These are phyloP conservation scores for Tortricodes alternella DNA, from an alignment of 2,888 invertebrate species.

Conservation along the genomic window DNA sequence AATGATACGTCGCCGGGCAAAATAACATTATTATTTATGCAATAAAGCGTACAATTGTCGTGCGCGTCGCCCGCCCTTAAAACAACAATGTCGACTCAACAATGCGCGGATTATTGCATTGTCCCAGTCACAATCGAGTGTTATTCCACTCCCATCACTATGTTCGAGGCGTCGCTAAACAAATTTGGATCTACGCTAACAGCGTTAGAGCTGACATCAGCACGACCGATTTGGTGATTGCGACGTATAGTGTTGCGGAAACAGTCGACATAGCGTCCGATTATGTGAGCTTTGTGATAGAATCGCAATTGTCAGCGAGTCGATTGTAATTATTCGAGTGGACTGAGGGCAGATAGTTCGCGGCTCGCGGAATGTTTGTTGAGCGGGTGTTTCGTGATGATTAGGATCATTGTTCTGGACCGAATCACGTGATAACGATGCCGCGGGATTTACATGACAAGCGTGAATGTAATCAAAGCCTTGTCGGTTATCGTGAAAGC, in stretches of 20 bases:
- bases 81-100: slow-evolving; percentile 82
- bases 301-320: slow-evolving; percentile 82
- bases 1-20: slow-evolving; percentile 69
- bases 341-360: slow-evolving; percentile 60
- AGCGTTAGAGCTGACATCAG: slow-evolving; percentile 40
- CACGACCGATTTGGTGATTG: slow-evolving; percentile 41
- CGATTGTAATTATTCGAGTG: slow-evolving; percentile 79
- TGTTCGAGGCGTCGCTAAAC: slow-evolving; percentile 32
- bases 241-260: slow-evolving; percentile 51
- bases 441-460: not conserved
- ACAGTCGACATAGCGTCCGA: slow-evolving; percentile 71
- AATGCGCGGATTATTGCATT: slow-evolving; percentile 83
- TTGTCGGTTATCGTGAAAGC: not conserved
- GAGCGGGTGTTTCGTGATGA: slow-evolving; percentile 30
- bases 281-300: slow-evolving; percentile 80
- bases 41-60: slow-evolving; percentile 81
- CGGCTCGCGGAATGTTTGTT: slow-evolving; percentile 55
- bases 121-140: slow-evolving; percentile 76
- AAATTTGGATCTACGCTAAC: slow-evolving; percentile 26
- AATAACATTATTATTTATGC: slow-evolving; percentile 82
- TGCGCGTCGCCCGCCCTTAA: slow-evolving; percentile 77
- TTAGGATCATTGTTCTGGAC: slow-evolving; percentile 30
- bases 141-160: slow-evolving; percentile 62
- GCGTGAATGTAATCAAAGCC: not conserved
- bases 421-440: slow-evolving; percentile 12